Base-by-base conservation (phyloP, 1,140 invertebrate species). In the Neodiprion pinetum region DNA sequence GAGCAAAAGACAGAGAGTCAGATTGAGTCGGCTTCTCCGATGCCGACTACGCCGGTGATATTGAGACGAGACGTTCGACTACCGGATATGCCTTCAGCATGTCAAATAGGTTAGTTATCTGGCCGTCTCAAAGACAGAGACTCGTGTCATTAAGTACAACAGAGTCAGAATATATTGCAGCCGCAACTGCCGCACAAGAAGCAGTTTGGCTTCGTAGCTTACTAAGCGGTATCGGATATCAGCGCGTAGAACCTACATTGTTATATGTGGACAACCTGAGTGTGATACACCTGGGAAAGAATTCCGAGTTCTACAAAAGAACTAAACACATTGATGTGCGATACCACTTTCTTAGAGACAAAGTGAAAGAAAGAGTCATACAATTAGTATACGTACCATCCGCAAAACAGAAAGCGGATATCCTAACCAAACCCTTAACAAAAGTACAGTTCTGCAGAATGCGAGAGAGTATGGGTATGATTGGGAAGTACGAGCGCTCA, bases 161-260 rank as follows among this genome's bases (percentile, higher is more conserved):
- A 67, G 88, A 90, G 74, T 82, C 87, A n/a, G 88, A 90, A 78
- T 90, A 89, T 77, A 81, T 89, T 7, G 85, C 86, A 17, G 72
- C 85, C 10, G 72, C 81, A 23, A 77, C 83, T 75, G 83, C 82
- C 4, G 72, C 82, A 3, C 86, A 86, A 76, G 86, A 89, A 76
- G 79, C 81, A 3, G 77, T 82, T 40, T 83, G 80, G 78, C 48
- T 83, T 40, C 78, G 73, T 70, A 72, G 73, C 17, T 75, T 87
- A 12, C n/a, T 71, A 40, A 11, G 61, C 9, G 75, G 74, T 8
- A 68, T 76, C 50, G 71, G 71, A n/a, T 49, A 10, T 72, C 71
- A 50, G 28, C 23, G 53, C 17, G 48, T 2, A 12, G 8, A 9
- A 48, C 9, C 70, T 1, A 71, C 48, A 0, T 9, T 48, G 8